Evolutionary conservation across 2,113 vertebrate genomes (phyloP), one percentile per base, ranked within the genome.

Genomic region (Nanorana parkeri): DNA sequence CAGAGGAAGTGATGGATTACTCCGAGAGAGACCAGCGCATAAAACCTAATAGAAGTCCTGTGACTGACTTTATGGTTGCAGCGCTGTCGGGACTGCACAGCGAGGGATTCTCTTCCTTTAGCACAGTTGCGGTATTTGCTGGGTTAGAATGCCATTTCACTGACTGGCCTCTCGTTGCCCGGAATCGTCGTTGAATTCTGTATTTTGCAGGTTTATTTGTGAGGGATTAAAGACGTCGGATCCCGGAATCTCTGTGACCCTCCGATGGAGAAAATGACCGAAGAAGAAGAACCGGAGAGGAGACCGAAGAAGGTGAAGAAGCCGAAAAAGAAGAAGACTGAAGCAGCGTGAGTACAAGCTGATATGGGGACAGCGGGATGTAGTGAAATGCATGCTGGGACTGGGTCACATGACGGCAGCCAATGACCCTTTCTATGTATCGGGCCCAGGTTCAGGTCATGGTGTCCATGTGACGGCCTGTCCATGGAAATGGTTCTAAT

Each of bases 291-390:
- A 15, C n/a, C 56, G 24, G 56, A 56, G 32, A 73, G 28, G 20
- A 73, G 56, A 29, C 69, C 54, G 19, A 74, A 36, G 17, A 74
- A 73, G 17, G 23, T 21, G 3, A 74, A 74, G 26, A 60, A 74
- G 71, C 11, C 16, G 6, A 60, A 60, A 23, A 74, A 58, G 36
- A 74, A 58, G 36, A 20, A 17, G 56, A 5, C 28, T 15, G 13
- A 36, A 20, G 3, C 54, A 17, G 3, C 3, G 71, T 74, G 26
- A 74, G 71, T 58, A 58, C 5, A 28, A 19, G 1, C 11, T 15
- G 4, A 3, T 32, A 32, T 17, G n/a, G 16, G 2, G 4, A 16
- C 4, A 24, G 17, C 26, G 13, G 2, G 23, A 17, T 17, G 47
- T n/a, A 17, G 20, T 41, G 32, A 36, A 20, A 10, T n/a, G 20